Base-by-base conservation (phyloP, 2,888 invertebrate species). In the Chirona hameri region DNA sequence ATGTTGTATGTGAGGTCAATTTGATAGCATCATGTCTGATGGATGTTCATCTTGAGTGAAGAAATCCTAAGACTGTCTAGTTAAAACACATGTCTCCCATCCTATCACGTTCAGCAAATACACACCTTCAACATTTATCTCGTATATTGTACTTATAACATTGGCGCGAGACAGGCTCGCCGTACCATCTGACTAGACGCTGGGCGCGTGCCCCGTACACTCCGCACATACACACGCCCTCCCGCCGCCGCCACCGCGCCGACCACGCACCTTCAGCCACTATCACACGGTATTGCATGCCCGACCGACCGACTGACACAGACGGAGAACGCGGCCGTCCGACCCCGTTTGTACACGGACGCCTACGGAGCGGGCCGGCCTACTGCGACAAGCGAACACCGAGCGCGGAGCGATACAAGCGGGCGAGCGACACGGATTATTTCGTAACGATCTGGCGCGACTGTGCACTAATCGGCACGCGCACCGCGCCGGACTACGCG, bases 281-380 rank as follows among this genome's bases (percentile, higher is more conserved):
- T 76, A 76, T 76, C 76, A 76, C 76, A 76, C 76, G 46, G 39
- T 76, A 76, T 76, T 76, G 76, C 76, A 76, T 76, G 46, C 76
- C 24, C 39, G 72, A 18, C 27, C 18, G 39, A 39, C 39, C 39
- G 39, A 39, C 39, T 2, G 39, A 39, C 4, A 39, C 39, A 39
- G 39, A 39, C 39, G 7, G 39, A 39, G 72, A 18, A 0, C 10
- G 31, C 72, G 5, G 72, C 10, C 27, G 4, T 3, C 10, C 18
- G 72, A 2, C 31, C 31, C 72, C 31, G 72, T 72, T 72, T 72
- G 72, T 72, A 31, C 72, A 29, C 24, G 72, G 10, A 15, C 65
- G 65, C 14, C 65, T 69, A 27, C 65, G 65, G 27, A 69, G 27
- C 65, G 65, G 27, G 65, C 12, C 27, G 65, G 24, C 12, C 12